Conservation (phyloP, 2,797 vertebrate genomes). For the Emys orbicularis region DNA sequence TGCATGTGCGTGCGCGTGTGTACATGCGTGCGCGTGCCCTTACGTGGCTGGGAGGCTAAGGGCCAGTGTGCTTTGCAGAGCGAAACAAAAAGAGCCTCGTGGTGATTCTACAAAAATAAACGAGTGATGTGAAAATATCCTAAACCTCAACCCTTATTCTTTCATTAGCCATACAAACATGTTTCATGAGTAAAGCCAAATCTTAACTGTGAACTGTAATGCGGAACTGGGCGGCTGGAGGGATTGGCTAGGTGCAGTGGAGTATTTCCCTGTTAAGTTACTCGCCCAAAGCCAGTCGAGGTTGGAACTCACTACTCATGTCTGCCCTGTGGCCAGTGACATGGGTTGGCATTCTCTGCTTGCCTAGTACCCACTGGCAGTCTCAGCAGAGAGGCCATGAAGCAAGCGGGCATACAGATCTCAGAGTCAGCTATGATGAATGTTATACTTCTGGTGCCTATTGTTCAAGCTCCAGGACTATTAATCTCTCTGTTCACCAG, state of each 20-base stretch:
- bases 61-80: neutral
- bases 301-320: neutral
- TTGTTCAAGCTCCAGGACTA: neutral
- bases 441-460: neutral
- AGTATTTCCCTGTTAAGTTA: neutral
- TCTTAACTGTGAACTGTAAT: too few relatives aligned
- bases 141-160: neutral
- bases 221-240: too few relatives aligned
- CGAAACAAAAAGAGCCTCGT: neutral
- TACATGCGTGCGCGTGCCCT: too few relatives aligned
- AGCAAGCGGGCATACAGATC: neutral
- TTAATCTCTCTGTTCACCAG: neutral
- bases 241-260: too few relatives aligned
- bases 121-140: neutral
- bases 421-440: neutral
- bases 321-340: too few relatives aligned
- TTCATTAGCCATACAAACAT: too few relatives aligned
- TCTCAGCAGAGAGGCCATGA: neutral
- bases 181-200: too few relatives aligned
- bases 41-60: too few relatives aligned
- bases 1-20: too few relatives aligned
- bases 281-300: neutral
- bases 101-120: neutral
- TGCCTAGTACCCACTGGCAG: rapidly evolving
- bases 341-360: neutral